Conservation (phyloP, 2,113 vertebrate species). For the Potamarius usumacintae region DNA sequence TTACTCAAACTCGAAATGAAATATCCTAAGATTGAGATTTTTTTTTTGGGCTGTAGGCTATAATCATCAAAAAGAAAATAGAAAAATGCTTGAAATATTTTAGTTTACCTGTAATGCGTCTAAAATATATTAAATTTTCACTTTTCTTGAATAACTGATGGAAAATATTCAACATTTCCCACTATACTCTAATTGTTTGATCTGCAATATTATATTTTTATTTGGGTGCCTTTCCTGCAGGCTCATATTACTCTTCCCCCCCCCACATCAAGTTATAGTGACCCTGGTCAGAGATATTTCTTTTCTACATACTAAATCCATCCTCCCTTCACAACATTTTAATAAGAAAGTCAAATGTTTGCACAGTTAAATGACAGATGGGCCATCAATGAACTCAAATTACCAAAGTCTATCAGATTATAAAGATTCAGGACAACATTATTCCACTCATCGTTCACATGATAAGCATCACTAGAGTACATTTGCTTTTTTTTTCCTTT, state of each 20-base stretch:
- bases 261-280: neutral
- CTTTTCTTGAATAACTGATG: too few species aligned
- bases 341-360: neutral
- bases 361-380: neutral
- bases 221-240: neutral
- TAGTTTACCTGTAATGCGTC: too few species aligned
- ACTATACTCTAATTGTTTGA: too few species aligned
- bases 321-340: neutral
- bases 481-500: constrained; percentile 63
- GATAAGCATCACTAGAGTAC: constrained; percentile 33
- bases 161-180: too few species aligned
- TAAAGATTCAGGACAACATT: neutral
- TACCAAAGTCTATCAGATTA: neutral
- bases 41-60: too few species aligned
- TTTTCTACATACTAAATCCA: neutral
- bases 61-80: too few species aligned
- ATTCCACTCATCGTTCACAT: neutral
- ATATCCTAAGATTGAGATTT: too few species aligned
- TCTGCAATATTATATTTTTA: neutral
- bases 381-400: neutral
- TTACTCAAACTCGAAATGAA: too few species aligned
- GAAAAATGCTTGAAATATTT: too few species aligned
- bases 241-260: neutral
- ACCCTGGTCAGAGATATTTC: neutral
- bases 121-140: too few species aligned